Evolutionary conservation across 2,888 invertebrate genomes (phyloP).

Genomic region (Chloroclysta siterata): DNA sequence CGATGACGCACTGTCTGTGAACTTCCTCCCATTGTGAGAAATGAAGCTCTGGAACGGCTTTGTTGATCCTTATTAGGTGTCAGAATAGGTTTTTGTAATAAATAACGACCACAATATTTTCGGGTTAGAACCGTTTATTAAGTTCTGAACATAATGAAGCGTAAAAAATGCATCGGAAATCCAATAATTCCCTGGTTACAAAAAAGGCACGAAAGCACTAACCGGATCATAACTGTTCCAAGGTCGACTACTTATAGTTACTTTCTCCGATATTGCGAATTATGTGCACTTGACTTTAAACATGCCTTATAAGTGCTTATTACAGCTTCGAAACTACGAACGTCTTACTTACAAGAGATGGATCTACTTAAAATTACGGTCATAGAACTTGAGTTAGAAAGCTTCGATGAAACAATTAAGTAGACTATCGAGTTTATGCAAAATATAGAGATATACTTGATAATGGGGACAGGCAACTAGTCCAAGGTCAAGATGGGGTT

Average conservation of each 20-base stretch:
- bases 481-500: constrained; percentile 20
- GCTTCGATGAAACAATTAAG: constrained; percentile 16
- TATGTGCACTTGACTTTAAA: constrained; percentile 19
- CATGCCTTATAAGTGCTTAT: constrained; percentile 17
- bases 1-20: constrained; percentile 79
- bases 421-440: constrained; percentile 17
- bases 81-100: constrained; percentile 30
- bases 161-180: too few relatives aligned
- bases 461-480: constrained; percentile 26
- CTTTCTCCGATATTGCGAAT: constrained; percentile 45
- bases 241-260: constrained; percentile 40
- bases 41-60: constrained; percentile 46
- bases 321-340: constrained; percentile 22
- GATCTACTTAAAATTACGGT: constrained; percentile 20
- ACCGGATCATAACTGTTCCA: constrained; percentile 36
- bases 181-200: too few relatives aligned
- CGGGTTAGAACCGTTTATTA: too few relatives aligned
- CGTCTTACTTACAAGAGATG: constrained; percentile 11
- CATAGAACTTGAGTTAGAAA: constrained; percentile 17
- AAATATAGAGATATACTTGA: constrained; percentile 7
- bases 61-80: constrained; percentile 42
- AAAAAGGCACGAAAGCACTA: constrained; percentile 22
- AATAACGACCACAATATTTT: constrained; percentile 26
- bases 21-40: constrained; percentile 83
- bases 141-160: too few relatives aligned